A percentile compares a stretch with the other conserved stretches of the same genome.
Evolutionary conservation across 2,888 invertebrate species (phyloP).

Genomic region (Eilema depressum): DNA sequence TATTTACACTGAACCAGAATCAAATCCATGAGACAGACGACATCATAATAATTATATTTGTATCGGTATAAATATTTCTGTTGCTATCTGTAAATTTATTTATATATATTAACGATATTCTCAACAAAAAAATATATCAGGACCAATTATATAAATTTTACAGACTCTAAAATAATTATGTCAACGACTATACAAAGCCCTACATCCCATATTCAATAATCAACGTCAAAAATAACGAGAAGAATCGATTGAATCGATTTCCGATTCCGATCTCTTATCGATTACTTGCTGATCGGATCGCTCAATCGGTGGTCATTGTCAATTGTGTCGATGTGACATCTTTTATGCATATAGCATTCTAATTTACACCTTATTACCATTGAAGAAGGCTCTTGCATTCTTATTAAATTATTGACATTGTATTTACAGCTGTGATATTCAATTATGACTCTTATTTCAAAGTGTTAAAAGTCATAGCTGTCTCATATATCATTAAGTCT

Average conservation of each 20-base stretch:
- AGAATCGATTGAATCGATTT: slow-evolving; percentile 64
- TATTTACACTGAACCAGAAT: no score
- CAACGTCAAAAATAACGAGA: slow-evolving; percentile 71
- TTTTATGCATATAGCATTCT: slow-evolving; percentile 47
- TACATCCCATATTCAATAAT: slow-evolving; percentile 54
- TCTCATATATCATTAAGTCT: slow-evolving; percentile 42
- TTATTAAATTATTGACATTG: slow-evolving; percentile 23
- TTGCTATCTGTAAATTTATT: not conserved
- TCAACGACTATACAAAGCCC: slow-evolving; percentile 9
- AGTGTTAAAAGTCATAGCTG: slow-evolving; percentile 36
- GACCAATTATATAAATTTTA: not conserved
- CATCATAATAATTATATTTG: no score
- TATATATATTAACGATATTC: not conserved
- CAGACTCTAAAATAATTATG: not conserved
- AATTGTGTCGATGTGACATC: slow-evolving; percentile 66
- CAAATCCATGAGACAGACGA: no score
- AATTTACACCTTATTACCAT: slow-evolving; percentile 50
- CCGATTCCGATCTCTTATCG: slow-evolving; percentile 70
- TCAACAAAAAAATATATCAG: not conserved
- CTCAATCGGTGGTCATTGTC: slow-evolving; percentile 77
- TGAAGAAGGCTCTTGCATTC: slow-evolving; percentile 26
- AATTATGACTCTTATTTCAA: slow-evolving; percentile 44
- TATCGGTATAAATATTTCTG: no score
- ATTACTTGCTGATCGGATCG: slow-evolving; percentile 67
- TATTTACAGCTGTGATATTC: slow-evolving; percentile 23